A percentile compares a stretch with the other conserved stretches of the same genome.
phyloP scores from a whole-genome alignment of 2,888 invertebrate species.

The Halocaridina rubra region DNA sequence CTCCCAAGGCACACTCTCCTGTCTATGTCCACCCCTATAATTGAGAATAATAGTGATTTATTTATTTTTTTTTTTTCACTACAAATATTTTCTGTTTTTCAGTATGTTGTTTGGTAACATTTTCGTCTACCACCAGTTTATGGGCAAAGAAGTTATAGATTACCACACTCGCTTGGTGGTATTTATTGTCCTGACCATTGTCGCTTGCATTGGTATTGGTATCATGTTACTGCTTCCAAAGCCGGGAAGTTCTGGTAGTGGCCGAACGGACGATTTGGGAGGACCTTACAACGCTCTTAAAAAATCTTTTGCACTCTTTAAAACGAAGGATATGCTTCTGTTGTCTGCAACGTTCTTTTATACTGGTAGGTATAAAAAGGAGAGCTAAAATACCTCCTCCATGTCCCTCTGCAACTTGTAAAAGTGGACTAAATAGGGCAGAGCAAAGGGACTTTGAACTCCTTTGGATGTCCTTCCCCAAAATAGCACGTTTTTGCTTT shows the following conservation, averaged over 20 bases:
- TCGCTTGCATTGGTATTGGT: constrained; percentile 62
- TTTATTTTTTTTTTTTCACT: too few species aligned
- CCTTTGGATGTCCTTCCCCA: too few species aligned
- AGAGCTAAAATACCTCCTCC: too few species aligned
- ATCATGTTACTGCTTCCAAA: constrained; percentile 62
- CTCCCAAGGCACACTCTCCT: too few species aligned
- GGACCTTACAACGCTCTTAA: constrained; percentile 74
- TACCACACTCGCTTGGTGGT: constrained; percentile 79
- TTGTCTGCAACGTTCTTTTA: constrained; percentile 89
- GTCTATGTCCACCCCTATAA: too few species aligned
- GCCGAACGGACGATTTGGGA: constrained; percentile 49
- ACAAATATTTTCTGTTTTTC: constrained; percentile 17
- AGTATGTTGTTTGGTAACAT: constrained; percentile 95
- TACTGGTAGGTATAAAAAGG: constrained; percentile 83
- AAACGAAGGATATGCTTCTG: constrained; percentile 85
- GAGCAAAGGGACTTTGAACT: too few species aligned
- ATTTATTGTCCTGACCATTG: constrained; percentile 80
- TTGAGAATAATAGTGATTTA: too few species aligned
- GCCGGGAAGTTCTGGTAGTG: constrained; percentile 45
- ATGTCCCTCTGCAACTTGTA: too few species aligned
- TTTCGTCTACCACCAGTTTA: constrained; percentile 92
- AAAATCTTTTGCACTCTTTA: constrained; percentile 81
- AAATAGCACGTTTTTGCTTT: too few species aligned
- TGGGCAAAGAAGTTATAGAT: constrained; percentile 81
- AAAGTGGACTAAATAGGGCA: too few species aligned